Evolutionary conservation across 2,888 invertebrate species (phyloP).

Genomic region (Lepidochrysops patricia): DNA sequence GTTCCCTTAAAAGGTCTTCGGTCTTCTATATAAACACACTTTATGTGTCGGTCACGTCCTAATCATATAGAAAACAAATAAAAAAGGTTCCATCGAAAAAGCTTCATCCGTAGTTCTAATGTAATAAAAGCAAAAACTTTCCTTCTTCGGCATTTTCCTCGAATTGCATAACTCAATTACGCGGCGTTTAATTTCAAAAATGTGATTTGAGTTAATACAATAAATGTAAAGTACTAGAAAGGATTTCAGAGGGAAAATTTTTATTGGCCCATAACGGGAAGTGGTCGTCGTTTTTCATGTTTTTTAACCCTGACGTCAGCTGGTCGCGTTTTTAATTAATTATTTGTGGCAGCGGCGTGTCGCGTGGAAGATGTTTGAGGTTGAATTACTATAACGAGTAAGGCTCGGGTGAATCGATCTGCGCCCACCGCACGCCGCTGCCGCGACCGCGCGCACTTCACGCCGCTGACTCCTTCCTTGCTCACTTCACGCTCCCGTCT

Average conservation of each 20-base stretch:
- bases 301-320: not conserved
- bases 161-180: not conserved
- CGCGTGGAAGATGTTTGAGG: constrained; percentile 15
- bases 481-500: constrained; percentile 52
- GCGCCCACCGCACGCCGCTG: constrained; percentile 38
- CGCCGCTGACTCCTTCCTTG: constrained; percentile 36
- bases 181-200: not conserved
- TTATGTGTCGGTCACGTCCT: no score
- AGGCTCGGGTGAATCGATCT: constrained; percentile 53
- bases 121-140: not conserved
- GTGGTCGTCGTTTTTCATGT: not conserved
- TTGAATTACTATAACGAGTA: constrained; percentile 26
- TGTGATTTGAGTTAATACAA: constrained; percentile 1
- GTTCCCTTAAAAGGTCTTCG: no score
- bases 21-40: not conserved
- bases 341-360: constrained; percentile 15
- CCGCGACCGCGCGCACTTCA: constrained; percentile 52
- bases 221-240: not conserved
- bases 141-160: not conserved
- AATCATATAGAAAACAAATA: not conserved
- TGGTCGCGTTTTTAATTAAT: constrained; percentile 4
- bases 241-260: not conserved
- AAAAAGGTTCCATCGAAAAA: not conserved
- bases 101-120: not conserved
- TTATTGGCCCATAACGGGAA: not conserved